Conservation (phyloP, 2,797 vertebrate genomes). For the Cyprinodon diabolis region DNA sequence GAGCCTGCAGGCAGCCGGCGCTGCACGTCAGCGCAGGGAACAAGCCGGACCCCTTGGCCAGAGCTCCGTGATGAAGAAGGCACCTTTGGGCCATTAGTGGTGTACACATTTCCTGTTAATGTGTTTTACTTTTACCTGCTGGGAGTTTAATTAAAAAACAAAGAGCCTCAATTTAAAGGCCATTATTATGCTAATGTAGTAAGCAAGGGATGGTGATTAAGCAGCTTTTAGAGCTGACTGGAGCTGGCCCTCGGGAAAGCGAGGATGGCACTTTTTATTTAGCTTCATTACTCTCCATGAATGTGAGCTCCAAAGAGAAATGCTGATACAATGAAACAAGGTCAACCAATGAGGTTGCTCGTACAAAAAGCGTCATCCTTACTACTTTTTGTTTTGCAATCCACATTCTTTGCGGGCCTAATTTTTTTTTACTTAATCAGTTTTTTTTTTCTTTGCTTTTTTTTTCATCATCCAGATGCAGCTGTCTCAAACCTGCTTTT, state of each 20-base stretch:
- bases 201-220: slow-evolving; percentile 98
- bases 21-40: slow-evolving; percentile 52
- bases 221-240: slow-evolving; percentile 92
- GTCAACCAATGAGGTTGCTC: slow-evolving; percentile 66
- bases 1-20: slow-evolving; percentile 53
- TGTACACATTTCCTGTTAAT: slow-evolving; percentile 95
- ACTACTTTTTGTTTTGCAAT: slow-evolving; percentile 28
- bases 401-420: slow-evolving; percentile 8
- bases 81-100: slow-evolving; percentile 83
- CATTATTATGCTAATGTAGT: slow-evolving; percentile 99
- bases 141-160: slow-evolving; percentile 99
- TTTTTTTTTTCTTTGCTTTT: slow-evolving; percentile 22
- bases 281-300: slow-evolving; percentile 94
- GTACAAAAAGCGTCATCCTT: slow-evolving; percentile 62
- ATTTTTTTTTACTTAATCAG: slow-evolving; percentile 23
- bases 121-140: slow-evolving; percentile 99
- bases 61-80: slow-evolving; percentile 77
- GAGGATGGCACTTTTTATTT: slow-evolving; percentile 92
- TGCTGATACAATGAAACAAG: slow-evolving; percentile 78
- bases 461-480: slow-evolving; percentile 5
- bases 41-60: slow-evolving; percentile 73
- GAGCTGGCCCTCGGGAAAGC: slow-evolving; percentile 89
- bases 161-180: slow-evolving; percentile 99
- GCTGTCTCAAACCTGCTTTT: slow-evolving; percentile 18
- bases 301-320: slow-evolving; percentile 94